Conservation (phyloP, 2,113 vertebrate genomes). For the Eudyptes chrysolophus region DNA sequence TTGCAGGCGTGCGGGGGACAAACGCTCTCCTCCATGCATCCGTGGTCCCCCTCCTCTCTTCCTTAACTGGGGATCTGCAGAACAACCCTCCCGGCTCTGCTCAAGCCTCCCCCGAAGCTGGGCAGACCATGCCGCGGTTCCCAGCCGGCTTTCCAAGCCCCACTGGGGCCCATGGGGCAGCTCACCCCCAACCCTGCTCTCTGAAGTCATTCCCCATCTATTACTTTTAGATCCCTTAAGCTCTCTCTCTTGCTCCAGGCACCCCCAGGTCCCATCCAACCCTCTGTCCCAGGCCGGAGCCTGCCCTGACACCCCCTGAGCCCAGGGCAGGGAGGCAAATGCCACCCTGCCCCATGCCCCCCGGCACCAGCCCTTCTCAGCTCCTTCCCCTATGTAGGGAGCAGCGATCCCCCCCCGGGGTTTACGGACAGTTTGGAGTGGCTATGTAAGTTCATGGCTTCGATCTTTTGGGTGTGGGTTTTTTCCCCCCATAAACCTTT, state of each 20-base stretch:
- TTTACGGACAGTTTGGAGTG: neutral
- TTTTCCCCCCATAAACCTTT: neutral
- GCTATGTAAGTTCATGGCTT: neutral
- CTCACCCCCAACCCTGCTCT: neutral
- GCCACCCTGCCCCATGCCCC: neutral
- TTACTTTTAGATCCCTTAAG: neutral
- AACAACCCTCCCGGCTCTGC: neutral
- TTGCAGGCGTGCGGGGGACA: rapidly evolving
- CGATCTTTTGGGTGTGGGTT: neutral
- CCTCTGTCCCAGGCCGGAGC: neutral
- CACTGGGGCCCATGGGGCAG: neutral
- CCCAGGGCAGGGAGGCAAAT: neutral
- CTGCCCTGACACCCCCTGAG: neutral
- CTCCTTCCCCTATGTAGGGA: neutral
- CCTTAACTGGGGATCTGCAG: neutral
- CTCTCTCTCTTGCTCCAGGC: neutral
- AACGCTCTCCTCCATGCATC: neutral
- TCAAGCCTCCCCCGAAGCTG: neutral
- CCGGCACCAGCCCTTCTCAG: neutral
- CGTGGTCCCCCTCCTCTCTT: neutral
- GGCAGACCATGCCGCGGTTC: rapidly evolving
- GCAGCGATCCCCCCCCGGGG: rapidly evolving
- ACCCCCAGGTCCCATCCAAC: neutral
- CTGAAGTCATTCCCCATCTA: neutral
- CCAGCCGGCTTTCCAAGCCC: neutral